Conservation (phyloP, 2,888 invertebrate genomes). For the Trissolcus brochymenae region DNA sequence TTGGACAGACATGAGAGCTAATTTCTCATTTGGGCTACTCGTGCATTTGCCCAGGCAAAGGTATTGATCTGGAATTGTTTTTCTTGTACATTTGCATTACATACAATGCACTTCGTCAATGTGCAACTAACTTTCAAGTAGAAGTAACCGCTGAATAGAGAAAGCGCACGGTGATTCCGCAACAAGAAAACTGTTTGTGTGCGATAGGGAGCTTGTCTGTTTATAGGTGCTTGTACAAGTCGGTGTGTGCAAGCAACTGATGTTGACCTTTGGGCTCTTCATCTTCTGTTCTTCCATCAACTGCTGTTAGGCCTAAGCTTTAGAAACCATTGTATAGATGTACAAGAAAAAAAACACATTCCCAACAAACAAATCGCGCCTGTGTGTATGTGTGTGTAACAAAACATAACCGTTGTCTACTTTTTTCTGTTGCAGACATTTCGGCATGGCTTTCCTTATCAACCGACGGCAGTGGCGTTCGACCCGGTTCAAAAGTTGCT, state of each 20-base stretch:
- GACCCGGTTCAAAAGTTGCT: conserved; percentile 98
- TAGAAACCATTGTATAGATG: conserved; percentile 2
- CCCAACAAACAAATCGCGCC: conserved; percentile 3
- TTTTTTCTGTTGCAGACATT: conserved; percentile 84
- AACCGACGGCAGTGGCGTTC: conserved; percentile 97
- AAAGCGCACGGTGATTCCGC: conserved; percentile 33
- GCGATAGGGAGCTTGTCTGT: conserved; percentile 3
- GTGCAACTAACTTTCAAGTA: conserved; percentile 34
- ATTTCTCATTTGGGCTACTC: conserved; percentile 1
- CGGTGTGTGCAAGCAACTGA: conserved; percentile 26
- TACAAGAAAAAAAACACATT: conserved; percentile 23
- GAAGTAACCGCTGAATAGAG: conserved; percentile 44
- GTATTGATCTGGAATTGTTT: conserved; percentile 51
- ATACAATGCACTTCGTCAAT: conserved; percentile 46
- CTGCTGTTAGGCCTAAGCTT: conserved; percentile 25
- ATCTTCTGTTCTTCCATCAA: conserved; percentile 38
- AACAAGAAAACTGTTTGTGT: conserved; percentile 11
- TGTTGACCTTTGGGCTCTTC: conserved; percentile 44
- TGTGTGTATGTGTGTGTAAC: conserved; percentile 9
- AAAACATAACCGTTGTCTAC: conserved; percentile 7
- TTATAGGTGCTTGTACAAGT: conserved; percentile 5
- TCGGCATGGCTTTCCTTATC: conserved; percentile 98
- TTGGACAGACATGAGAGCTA: conserved; percentile 30
- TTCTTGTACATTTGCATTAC: conserved; percentile 41
- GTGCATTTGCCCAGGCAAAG: conserved; percentile 22